Evolutionary conservation across 2,797 vertebrate genomes (phyloP).

Genomic region (Acipenser ruthenus): DNA sequence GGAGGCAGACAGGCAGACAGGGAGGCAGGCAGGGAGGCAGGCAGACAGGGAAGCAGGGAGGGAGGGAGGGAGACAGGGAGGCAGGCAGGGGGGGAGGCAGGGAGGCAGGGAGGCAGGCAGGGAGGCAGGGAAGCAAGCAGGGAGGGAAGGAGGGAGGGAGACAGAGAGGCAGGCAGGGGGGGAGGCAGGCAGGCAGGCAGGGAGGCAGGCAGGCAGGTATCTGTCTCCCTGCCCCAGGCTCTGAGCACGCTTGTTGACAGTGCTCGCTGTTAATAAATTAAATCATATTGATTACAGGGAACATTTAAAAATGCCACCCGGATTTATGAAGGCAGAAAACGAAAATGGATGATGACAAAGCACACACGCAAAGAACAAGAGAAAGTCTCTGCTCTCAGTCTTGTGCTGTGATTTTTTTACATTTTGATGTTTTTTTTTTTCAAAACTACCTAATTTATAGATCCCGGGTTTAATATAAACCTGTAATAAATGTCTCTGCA

Average conservation of each 20-base stretch:
- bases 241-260: constrained; percentile 13
- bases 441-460: too few relatives aligned
- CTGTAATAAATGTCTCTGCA: too few relatives aligned
- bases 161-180: constrained; percentile 3
- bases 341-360: too few relatives aligned
- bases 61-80: background rate
- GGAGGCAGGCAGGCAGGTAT: constrained; percentile 29
- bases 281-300: too few relatives aligned
- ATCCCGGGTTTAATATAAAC: too few relatives aligned
- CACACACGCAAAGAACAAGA: too few relatives aligned
- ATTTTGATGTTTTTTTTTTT: too few relatives aligned
- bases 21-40: constrained; percentile 36
- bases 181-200: constrained; percentile 21
- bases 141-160: background rate
- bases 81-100: background rate
- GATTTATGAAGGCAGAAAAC: too few relatives aligned
- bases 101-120: background rate
- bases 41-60: constrained; percentile 28
- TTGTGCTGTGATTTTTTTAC: background rate
- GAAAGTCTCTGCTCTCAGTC: too few relatives aligned
- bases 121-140: background rate
- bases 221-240: background rate
- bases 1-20: background rate
- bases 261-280: constrained; percentile 19
- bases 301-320: too few relatives aligned